Percentiles rank a stretch among this genome's conserved stretches.
phyloP scores from a whole-genome alignment of 2,888 invertebrate species.

The Pardosa pseudoannulata region DNA sequence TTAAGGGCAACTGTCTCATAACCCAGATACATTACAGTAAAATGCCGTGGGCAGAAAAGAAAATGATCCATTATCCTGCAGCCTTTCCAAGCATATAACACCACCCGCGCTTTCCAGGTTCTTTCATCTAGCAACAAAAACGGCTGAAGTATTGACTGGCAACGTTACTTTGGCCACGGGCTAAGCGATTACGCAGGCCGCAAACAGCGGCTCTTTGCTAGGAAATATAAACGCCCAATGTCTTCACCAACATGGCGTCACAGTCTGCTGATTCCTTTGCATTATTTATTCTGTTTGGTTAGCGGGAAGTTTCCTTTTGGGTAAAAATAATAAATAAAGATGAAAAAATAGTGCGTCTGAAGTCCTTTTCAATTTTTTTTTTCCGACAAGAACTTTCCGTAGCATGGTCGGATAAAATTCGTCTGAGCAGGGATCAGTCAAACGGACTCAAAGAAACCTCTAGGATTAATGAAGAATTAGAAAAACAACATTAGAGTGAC shows the following conservation, averaged over 20 bases:
- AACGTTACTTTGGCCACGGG: background rate
- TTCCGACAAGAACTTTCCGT: background rate
- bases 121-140: background rate
- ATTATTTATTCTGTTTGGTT: conserved; percentile 40
- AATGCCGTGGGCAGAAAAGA: conserved; percentile 14
- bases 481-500: background rate
- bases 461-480: background rate
- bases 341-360: background rate
- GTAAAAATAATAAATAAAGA: background rate
- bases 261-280: conserved; percentile 36
- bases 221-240: conserved; percentile 29
- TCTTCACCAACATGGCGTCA: conserved; percentile 25
- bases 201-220: background rate
- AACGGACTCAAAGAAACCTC: background rate
- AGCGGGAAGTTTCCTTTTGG: conserved; percentile 36
- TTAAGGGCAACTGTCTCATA: conserved; percentile 36
- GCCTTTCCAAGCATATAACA: background rate
- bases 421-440: background rate
- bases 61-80: conserved; percentile 45
- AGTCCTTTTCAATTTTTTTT: background rate
- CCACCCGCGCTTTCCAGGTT: background rate
- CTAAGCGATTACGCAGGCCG: background rate
- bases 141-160: background rate
- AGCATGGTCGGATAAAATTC: background rate
- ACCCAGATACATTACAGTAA: conserved; percentile 41